A percentile compares a stretch with the other conserved stretches of the same genome.
phyloP scores from a whole-genome alignment of 2,113 vertebrate genomes.

The Mugil cephalus region DNA sequence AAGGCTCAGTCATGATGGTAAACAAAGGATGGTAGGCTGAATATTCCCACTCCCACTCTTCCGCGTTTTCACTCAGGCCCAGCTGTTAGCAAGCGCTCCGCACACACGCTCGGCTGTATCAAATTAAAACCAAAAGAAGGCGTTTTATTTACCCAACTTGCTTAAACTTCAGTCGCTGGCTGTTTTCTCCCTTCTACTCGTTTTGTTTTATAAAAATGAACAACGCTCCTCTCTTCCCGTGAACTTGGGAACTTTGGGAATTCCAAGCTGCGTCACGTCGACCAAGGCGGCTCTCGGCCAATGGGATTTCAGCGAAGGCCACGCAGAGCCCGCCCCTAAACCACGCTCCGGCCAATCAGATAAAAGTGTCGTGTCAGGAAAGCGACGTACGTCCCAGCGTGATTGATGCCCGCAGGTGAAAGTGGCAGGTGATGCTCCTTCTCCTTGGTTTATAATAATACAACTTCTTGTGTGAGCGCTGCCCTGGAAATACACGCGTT shows the following conservation, averaged over 20 bases:
- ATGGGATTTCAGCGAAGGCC: constrained; percentile 55
- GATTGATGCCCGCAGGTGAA: constrained; percentile 83
- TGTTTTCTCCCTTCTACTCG: constrained; percentile 27
- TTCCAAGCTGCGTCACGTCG: constrained; percentile 78
- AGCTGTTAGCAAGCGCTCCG: constrained; percentile 14
- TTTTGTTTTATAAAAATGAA: constrained; percentile 20
- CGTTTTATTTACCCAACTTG: constrained; percentile 40
- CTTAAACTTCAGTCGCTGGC: constrained; percentile 38
- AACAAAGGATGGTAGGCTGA: constrained; percentile 75
- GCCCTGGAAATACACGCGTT: constrained; percentile 43
- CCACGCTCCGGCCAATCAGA: constrained; percentile 69
- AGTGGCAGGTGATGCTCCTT: constrained; percentile 60
- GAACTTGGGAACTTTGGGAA: constrained; percentile 84
- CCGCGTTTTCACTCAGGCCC: constrained; percentile 69
- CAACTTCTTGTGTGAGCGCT: constrained; percentile 56
- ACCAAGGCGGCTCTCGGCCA: constrained; percentile 59
- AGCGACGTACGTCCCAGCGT: constrained; percentile 34
- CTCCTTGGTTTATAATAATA: constrained; percentile 49
- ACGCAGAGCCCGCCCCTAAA: constrained; percentile 43
- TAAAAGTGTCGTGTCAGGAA: constrained; percentile 57
- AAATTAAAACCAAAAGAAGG: constrained; percentile 9
- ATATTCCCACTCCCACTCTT: constrained; percentile 71
- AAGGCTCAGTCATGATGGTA: constrained; percentile 67
- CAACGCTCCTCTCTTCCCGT: constrained; percentile 59
- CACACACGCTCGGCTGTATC: constrained; percentile 1